Evolutionary conservation across 1,140 invertebrate species (phyloP).

Genomic region (Maconellicoccus hirsutus): DNA sequence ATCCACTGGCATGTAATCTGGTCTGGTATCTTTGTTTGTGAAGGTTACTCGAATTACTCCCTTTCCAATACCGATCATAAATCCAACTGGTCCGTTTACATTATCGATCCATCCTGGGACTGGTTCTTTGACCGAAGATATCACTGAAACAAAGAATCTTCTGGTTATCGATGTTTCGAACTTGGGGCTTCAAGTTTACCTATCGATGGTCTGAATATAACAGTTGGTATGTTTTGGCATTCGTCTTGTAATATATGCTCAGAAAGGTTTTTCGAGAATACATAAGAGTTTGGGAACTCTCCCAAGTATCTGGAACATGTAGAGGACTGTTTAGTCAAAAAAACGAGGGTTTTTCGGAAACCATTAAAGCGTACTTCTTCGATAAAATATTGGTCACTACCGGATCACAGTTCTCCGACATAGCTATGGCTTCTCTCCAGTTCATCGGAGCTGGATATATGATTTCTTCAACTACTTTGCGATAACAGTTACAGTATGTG

Average conservation of each 20-base stretch:
- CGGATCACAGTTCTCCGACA: no score
- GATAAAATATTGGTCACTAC: conserved; percentile 52
- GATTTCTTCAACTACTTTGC: conserved; percentile 56
- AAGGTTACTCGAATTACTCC: conserved; percentile 54
- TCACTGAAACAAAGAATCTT: conserved; percentile 38
- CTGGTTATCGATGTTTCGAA: no score
- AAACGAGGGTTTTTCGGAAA: no score
- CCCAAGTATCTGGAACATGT: conserved; percentile 35
- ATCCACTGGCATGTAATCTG: conserved; percentile 64
- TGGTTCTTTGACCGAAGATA: conserved; percentile 56
- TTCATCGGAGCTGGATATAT: no score
- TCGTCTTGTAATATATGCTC: conserved; percentile 71
- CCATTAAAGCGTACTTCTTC: no score
- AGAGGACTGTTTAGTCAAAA: no score
- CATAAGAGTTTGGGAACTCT: conserved; percentile 81
- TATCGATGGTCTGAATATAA: conserved; percentile 93
- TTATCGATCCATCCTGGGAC: conserved; percentile 91
- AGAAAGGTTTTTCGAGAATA: conserved; percentile 81
- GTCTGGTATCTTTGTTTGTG: conserved; percentile 18
- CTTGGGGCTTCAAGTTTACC: conserved; percentile 39
- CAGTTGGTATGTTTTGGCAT: conserved; percentile 72
- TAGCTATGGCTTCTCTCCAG: no score
- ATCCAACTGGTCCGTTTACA: conserved; percentile 85
- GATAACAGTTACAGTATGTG: conserved; percentile 80
- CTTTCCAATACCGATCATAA: conserved; percentile 72